A percentile compares a stretch with the other conserved stretches of the same genome.
phyloP scores from a whole-genome alignment of 35 echinoderm and acorn worm genomes.

The Apostichopus californicus region DNA sequence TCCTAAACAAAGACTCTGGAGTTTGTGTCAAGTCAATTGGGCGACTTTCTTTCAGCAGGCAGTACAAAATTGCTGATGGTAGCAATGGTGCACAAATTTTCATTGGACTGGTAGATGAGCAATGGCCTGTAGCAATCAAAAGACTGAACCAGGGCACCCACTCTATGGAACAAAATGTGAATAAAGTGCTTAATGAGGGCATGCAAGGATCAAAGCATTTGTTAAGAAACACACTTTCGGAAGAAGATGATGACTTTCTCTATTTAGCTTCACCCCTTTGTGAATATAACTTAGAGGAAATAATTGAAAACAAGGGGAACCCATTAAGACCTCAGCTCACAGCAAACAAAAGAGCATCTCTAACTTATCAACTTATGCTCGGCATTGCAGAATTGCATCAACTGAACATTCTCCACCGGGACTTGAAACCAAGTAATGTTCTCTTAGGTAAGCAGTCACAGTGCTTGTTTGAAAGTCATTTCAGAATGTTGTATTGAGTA shows the following conservation, averaged over 20 bases:
- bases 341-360: background rate
- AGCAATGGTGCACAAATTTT: conserved; percentile 34
- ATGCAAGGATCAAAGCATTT: background rate
- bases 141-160: background rate
- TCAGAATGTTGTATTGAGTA: background rate
- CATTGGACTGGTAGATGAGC: background rate
- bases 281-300: background rate
- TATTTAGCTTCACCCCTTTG: background rate
- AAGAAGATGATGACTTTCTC: background rate
- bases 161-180: background rate
- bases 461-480: background rate
- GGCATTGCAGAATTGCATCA: background rate
- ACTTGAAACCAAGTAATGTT: background rate
- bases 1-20: background rate
- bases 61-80: conserved; percentile 9
- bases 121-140: background rate
- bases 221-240: background rate
- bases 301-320: background rate
- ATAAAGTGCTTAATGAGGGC: background rate
- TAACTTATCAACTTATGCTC: background rate
- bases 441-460: background rate
- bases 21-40: background rate
- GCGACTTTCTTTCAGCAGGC: background rate
- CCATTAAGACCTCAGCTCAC: background rate
- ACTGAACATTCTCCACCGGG: background rate